A percentile compares a stretch with the other conserved stretches of the same genome.
Conservation (phyloP, 2,888 invertebrate genomes). For the Diaprepes abbreviatus region DNA sequence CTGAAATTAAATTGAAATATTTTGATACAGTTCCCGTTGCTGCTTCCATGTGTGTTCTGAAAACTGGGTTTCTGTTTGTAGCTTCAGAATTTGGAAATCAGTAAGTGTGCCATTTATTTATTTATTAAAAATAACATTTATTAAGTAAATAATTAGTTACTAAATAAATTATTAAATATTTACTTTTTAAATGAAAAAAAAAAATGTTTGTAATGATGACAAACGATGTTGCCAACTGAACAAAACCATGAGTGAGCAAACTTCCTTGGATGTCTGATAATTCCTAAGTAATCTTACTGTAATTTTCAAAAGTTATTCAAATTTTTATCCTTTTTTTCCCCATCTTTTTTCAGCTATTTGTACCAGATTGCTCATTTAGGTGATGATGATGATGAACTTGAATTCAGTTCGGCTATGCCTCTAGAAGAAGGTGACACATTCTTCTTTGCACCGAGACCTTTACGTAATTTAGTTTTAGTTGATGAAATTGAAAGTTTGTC, state of each 20-base stretch:
- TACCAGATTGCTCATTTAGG: conserved; percentile 99
- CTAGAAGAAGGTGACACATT: conserved; percentile 99
- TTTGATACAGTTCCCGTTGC: conserved; percentile 99
- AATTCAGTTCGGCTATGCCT: conserved; percentile 98
- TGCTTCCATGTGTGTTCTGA: conserved; percentile 96
- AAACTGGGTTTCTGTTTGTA: conserved; percentile 98
- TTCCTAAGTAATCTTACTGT: background rate
- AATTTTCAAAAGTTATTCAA: background rate
- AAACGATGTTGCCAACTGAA: conserved; percentile 50
- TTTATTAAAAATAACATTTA: too few relatives aligned
- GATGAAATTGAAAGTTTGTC: conserved; percentile 97
- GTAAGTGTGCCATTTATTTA: too few relatives aligned
- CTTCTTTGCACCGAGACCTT: conserved; percentile 94
- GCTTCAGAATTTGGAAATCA: conserved; percentile 99
- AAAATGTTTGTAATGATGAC: conserved; percentile 30
- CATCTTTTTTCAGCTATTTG: conserved; percentile 77
- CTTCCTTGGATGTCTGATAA: conserved; percentile 52
- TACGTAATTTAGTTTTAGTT: conserved; percentile 95
- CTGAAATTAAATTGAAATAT: conserved; percentile 98
- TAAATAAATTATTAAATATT: too few relatives aligned
- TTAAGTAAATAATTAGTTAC: too few relatives aligned
- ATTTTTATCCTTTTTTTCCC: background rate
- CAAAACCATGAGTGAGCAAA: conserved; percentile 28
- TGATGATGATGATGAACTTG: conserved; percentile 98
- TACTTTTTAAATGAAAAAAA: too few relatives aligned